Evolutionary conservation across 2,113 vertebrate species (phyloP).

Genomic region (Oxyruncus cristatus): DNA sequence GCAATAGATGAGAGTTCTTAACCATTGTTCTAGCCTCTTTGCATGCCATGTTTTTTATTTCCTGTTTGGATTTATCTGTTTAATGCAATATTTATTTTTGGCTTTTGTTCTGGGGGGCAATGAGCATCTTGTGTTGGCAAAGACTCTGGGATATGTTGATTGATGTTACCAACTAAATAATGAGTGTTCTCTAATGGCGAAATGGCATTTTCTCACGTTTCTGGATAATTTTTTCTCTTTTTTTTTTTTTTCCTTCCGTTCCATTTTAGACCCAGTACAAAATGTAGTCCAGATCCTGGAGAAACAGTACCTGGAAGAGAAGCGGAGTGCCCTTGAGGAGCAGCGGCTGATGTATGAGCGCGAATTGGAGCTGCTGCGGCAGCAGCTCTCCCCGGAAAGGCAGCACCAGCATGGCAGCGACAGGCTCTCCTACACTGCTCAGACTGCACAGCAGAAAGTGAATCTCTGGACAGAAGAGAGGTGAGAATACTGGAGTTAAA

Average conservation of each 20-base stretch:
- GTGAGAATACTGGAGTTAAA: conserved; percentile 67
- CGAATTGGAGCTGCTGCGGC: conserved; percentile 89
- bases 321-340: conserved; percentile 90
- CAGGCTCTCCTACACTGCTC: conserved; percentile 81
- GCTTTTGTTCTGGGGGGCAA: background rate
- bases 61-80: background rate
- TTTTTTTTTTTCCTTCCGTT: too few relatives aligned
- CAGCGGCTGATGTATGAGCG: conserved; percentile 96
- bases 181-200: background rate
- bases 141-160: background rate
- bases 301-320: conserved; percentile 96
- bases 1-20: background rate
- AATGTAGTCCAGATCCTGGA: conserved; percentile 94
- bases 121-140: background rate
- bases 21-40: background rate
- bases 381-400: conserved; percentile 91
- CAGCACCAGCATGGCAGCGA: conserved; percentile 79
- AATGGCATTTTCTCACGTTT: background rate
- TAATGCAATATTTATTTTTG: background rate
- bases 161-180: background rate
- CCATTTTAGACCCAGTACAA: conserved; percentile 88
- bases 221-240: background rate
- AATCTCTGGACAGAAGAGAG: conserved; percentile 94
- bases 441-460: conserved; percentile 84
- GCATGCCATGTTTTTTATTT: background rate